These are phyloP conservation scores for Orchestes rusci DNA, from an alignment of 2,888 invertebrate genomes.

Conservation along the genomic window DNA sequence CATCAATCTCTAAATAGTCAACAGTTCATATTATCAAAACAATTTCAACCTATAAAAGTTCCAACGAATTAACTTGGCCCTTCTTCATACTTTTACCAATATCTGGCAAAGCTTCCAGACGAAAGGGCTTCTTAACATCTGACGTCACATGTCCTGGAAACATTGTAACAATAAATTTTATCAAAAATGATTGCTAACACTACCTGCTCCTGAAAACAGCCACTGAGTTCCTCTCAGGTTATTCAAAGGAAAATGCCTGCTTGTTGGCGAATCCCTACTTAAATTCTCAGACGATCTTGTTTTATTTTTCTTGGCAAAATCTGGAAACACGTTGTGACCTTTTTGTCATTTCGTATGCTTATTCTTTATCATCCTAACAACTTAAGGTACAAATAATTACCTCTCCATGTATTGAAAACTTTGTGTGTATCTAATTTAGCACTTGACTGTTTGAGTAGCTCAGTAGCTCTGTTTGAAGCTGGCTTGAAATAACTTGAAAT, in stretches of 20 bases:
- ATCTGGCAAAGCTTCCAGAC: slow-evolving; percentile 41
- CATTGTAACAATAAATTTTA: slow-evolving; percentile 20
- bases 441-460: slow-evolving; percentile 52
- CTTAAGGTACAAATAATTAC: too few species aligned
- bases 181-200: too few species aligned
- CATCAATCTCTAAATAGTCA: too few species aligned
- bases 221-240: slow-evolving; percentile 28
- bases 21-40: too few species aligned
- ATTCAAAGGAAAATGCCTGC: slow-evolving; percentile 15
- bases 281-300: slow-evolving; percentile 34
- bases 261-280: slow-evolving; percentile 24
- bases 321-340: slow-evolving; percentile 33
- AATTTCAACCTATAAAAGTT: slow-evolving; percentile 32
- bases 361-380: slow-evolving; percentile 1
- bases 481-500: slow-evolving; percentile 69
- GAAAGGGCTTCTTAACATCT: slow-evolving; percentile 36
- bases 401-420: slow-evolving; percentile 50
- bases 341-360: slow-evolving; percentile 16
- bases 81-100: slow-evolving; percentile 34
- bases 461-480: slow-evolving; percentile 49
- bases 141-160: slow-evolving; percentile 27
- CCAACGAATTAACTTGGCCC: slow-evolving; percentile 33
- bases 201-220: too few species aligned
- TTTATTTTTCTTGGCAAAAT: slow-evolving; percentile 35
- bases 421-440: slow-evolving; percentile 47